Base-by-base conservation (phyloP, 2,888 invertebrate genomes). In the Acanthosepion lycidas region DNA sequence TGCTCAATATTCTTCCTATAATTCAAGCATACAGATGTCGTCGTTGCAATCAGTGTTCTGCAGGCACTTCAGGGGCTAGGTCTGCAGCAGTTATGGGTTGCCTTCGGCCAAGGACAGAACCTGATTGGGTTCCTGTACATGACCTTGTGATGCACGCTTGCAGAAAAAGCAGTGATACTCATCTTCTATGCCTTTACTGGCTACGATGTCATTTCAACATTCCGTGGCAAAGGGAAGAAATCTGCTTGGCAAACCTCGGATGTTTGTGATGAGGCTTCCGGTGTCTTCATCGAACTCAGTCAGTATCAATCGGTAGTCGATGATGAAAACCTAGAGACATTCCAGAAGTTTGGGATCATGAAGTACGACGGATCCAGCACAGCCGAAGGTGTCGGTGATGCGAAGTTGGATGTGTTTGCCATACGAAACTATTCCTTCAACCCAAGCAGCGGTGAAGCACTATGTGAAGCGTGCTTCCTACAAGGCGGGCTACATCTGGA, bases 101-200 rank as follows among this genome's bases (percentile, higher is more conserved):
- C 95, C 3, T 96, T 96, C 95, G 96, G 95, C 18, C 92, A 95
- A 94, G 94, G 95, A 20, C 23, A 91, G 42, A 94, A 94, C 48
- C 26, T 95, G 20, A 49, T 95, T 96, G 95, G 95, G 95, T 96
- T 94, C 95, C 95, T 23, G 59, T 95, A 12, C 95, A 95, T 95
- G 95, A 96, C 4, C 42, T 96, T 96, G 1, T 93, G 23, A 55
- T 28, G 91, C 15, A 23, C 95, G 33, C 95, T 96, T 9, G 94
- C 93, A n/a, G 95, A 95, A 33, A 95, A 95, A 42, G 94, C 48
- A 23, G 95, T 95, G 23, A 93, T 96, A 12, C 94, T 94, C 4
- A 95, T 94, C 94, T 96, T 96, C 92, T 96, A 96, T 94, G 95
- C 95, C 28, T 96, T 96, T 93, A 96, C 96, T 94, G 96, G 95